These are phyloP conservation scores for Ditylenchus weischeri DNA, from an alignment of 2,888 invertebrate genomes.

Conservation along the genomic window DNA sequence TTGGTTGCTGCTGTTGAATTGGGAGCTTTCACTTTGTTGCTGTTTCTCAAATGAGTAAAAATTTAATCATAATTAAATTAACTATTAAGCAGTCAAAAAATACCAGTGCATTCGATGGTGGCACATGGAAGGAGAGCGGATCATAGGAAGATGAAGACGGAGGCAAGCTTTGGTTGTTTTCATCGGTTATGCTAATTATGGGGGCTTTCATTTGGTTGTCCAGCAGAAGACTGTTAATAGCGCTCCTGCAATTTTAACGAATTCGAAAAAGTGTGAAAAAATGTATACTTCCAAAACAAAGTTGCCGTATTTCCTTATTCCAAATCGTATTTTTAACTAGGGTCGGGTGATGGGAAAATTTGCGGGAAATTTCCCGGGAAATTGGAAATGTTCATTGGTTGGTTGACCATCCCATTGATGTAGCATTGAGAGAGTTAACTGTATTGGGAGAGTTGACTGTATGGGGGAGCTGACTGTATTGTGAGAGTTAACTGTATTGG, in stretches of 20 bases:
- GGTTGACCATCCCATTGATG: too few relatives aligned
- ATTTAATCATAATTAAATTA: background rate
- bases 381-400: too few relatives aligned
- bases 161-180: constrained; percentile 45
- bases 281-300: too few relatives aligned
- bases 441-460: too few relatives aligned
- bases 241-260: background rate
- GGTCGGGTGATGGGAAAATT: too few relatives aligned
- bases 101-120: background rate
- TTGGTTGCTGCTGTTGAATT: constrained; percentile 10
- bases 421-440: too few relatives aligned
- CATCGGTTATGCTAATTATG: constrained; percentile 53
- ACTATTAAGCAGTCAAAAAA: background rate
- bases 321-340: too few relatives aligned
- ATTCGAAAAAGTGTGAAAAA: background rate
- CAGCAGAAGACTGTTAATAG: background rate
- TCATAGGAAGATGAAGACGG: constrained; percentile 42
- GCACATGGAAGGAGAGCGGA: constrained; percentile 32
- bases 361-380: too few relatives aligned
- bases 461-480: too few relatives aligned
- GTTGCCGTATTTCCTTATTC: too few relatives aligned
- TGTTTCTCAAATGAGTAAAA: background rate
- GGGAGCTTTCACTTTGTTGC: constrained; percentile 7
- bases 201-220: constrained; percentile 33
- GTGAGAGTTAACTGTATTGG: too few relatives aligned